These are phyloP conservation scores for Synergus gifuensis DNA, from an alignment of 2,888 invertebrate genomes.

Conservation along the genomic window DNA sequence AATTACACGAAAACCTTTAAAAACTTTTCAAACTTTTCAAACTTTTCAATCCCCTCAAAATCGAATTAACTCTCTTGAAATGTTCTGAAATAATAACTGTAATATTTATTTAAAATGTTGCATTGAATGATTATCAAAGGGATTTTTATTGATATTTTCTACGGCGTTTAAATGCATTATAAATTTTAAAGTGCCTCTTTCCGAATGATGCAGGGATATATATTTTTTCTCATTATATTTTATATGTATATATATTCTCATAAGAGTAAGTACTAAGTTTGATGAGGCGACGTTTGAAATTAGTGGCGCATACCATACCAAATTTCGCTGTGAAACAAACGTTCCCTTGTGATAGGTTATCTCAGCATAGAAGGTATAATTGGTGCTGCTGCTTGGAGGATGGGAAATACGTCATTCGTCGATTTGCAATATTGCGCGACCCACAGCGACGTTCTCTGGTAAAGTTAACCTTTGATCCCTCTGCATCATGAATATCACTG, in stretches of 20 bases:
- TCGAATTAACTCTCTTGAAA: too few relatives aligned
- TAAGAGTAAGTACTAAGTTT: background rate
- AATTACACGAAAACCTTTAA: too few relatives aligned
- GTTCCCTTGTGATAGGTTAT: constrained; percentile 28
- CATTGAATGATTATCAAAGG: background rate
- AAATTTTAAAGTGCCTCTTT: background rate
- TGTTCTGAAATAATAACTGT: too few relatives aligned
- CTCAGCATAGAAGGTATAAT: constrained; percentile 26
- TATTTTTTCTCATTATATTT: background rate
- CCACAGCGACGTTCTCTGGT: constrained; percentile 7
- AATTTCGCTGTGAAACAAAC: constrained; percentile 19
- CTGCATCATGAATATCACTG: constrained; percentile 29
- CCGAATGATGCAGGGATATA: background rate
- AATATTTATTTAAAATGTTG: too few relatives aligned
- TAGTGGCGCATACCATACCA: constrained; percentile 23
- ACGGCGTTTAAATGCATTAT: background rate
- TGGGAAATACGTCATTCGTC: constrained; percentile 23
- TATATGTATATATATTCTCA: background rate
- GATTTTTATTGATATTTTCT: background rate
- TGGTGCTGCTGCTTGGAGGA: constrained; percentile 1
- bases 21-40: too few relatives aligned
- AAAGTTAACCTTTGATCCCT: constrained; percentile 39
- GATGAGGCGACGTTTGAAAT: constrained; percentile 6
- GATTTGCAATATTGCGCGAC: constrained; percentile 33
- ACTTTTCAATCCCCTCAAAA: too few relatives aligned